These are phyloP conservation scores for Gouania willdenowi DNA, from an alignment of 2,797 vertebrate species.

Conservation along the genomic window DNA sequence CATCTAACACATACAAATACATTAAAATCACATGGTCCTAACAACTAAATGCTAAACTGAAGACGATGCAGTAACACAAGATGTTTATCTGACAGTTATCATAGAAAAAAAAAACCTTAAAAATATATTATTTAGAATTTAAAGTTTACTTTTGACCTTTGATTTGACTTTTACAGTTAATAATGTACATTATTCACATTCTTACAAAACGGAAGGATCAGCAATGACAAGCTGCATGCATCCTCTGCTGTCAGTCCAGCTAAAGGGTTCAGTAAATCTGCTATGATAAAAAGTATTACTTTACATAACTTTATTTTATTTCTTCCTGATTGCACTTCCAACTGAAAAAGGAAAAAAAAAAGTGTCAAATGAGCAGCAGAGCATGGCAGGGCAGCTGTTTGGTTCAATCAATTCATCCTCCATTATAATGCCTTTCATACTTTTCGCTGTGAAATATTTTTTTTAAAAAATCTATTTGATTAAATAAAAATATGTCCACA, in stretches of 20 bases:
- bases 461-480: too few relatives aligned
- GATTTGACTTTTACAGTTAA: slow-evolving; percentile 25
- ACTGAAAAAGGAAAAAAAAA: too few relatives aligned
- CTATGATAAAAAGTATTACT: slow-evolving; percentile 32
- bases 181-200: slow-evolving; percentile 40
- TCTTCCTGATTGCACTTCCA: too few relatives aligned
- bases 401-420: too few relatives aligned
- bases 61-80: slow-evolving; percentile 57
- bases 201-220: slow-evolving; percentile 29
- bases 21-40: slow-evolving; percentile 50
- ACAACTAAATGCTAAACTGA: slow-evolving; percentile 55
- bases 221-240: slow-evolving; percentile 20
- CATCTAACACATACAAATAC: slow-evolving; percentile 52
- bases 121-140: slow-evolving; percentile 69
- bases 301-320: too few relatives aligned
- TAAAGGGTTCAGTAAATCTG: slow-evolving; percentile 12
- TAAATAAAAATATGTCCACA: too few relatives aligned
- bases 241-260: slow-evolving; percentile 35
- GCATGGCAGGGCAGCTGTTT: too few relatives aligned
- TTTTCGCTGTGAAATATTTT: too few relatives aligned
- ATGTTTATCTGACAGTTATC: slow-evolving; percentile 53
- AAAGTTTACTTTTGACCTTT: slow-evolving; percentile 30
- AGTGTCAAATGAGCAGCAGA: too few relatives aligned
- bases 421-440: too few relatives aligned
- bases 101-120: slow-evolving; percentile 75